Percentiles rank a stretch among this genome's conserved stretches.
phyloP scores from a whole-genome alignment of 2,888 invertebrate species.

The Drosophila algonquin region DNA sequence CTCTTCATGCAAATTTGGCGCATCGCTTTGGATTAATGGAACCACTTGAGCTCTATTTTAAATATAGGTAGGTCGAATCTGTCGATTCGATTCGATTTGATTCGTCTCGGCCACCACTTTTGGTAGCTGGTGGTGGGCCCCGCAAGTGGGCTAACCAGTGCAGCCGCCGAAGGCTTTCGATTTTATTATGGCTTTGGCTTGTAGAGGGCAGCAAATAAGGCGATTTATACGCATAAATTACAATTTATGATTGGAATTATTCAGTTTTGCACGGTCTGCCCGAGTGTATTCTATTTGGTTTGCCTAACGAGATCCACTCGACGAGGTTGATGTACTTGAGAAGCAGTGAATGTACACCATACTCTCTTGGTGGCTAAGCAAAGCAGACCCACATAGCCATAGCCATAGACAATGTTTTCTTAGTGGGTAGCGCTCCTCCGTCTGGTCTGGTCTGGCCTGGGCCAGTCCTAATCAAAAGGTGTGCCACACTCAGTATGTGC shows the following conservation, averaged over 20 bases:
- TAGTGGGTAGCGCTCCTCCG: slow-evolving; percentile 54
- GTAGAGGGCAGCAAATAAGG: slow-evolving; percentile 52
- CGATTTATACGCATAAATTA: slow-evolving; percentile 50
- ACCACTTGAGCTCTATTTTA: slow-evolving; percentile 48
- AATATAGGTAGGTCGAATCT: slow-evolving; percentile 24
- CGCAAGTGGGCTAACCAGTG: slow-evolving; percentile 66
- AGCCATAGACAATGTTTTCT: slow-evolving; percentile 50
- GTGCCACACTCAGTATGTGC: slow-evolving; percentile 38
- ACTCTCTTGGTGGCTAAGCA: slow-evolving; percentile 29
- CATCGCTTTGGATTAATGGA: slow-evolving; percentile 41
- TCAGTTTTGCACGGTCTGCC: slow-evolving; percentile 21
- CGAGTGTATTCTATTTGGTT: slow-evolving; percentile 45
- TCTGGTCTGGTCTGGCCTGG: slow-evolving; percentile 1
- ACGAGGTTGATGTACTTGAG: slow-evolving; percentile 55
- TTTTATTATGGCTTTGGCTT: slow-evolving; percentile 17
- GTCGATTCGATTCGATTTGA: slow-evolving; percentile 23
- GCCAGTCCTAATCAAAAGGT: slow-evolving; percentile 35
- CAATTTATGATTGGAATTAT: slow-evolving; percentile 58
- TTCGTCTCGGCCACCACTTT: slow-evolving; percentile 54
- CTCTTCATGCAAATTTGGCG: slow-evolving; percentile 50
- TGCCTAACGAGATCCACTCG: slow-evolving; percentile 45
- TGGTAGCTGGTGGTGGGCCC: slow-evolving; percentile 30
- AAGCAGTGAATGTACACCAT: slow-evolving; percentile 22
- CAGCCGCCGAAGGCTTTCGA: slow-evolving; percentile 53
- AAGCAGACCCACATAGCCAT: slow-evolving; percentile 47